Base-by-base conservation (phyloP, 2,888 invertebrate species). In the Holacanthella duospinosa region DNA sequence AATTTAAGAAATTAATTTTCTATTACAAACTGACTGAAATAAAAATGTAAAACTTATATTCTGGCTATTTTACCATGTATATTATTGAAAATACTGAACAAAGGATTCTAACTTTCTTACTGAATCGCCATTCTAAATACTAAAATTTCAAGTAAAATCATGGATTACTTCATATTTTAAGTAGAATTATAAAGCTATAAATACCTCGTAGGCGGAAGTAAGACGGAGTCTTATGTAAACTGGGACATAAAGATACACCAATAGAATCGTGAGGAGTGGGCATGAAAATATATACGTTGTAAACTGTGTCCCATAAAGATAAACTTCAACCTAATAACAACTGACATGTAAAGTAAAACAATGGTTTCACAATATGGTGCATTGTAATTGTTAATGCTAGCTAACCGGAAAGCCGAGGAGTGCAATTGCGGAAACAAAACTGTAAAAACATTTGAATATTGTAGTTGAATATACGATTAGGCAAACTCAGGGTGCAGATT, bases 401-500 rank as follows among this genome's bases (percentile, higher is more conserved):
- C 66, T 64, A 1, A 26, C 44, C 16, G 92, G 91, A 77, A 91
- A 92, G 1, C 93, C 93, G 66, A 93, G 80, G 56, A 93, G 79
- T 75, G 93, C 91, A 71, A 93, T 89, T 43, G 93, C 93, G 28
- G 93, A 93, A 74, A 93, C 85, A 75, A 92, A 93, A 78, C 91
- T 92, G 77, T n/a, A 60, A 60, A 58, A 48, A 29, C 19, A 27
- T n/a, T n/a, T n/a, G n/a, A n/a, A n/a, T n/a, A n/a, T n/a, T n/a
- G n/a, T n/a, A n/a, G n/a, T n/a, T n/a, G n/a, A n/a, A n/a, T n/a
- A n/a, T n/a, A n/a, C n/a, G n/a, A n/a, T n/a, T n/a, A n/a, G n/a
- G n/a, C n/a, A n/a, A n/a, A n/a, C n/a, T n/a, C n/a, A n/a, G n/a
- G n/a, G n/a, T n/a, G n/a, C n/a, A 43, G n/a, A n/a, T 43, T n/a